Percentiles rank a stretch among this genome's conserved stretches.
Evolutionary conservation across 2,797 vertebrate species (phyloP).

Genomic region (Anolis apletophallus): DNA sequence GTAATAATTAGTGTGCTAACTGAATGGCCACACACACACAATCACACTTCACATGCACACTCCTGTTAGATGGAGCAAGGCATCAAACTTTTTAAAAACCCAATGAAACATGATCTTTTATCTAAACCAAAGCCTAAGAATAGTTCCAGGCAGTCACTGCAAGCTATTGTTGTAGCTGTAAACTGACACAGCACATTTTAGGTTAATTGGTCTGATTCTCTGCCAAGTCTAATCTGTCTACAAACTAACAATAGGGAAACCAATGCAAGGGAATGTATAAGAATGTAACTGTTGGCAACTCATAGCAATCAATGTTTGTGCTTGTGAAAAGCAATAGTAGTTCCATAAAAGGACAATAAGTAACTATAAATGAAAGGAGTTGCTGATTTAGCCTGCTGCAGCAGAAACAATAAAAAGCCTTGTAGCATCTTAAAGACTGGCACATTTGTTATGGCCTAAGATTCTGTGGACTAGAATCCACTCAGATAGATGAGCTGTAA

Average conservation of each 20-base stretch:
- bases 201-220: slow-evolving; percentile 22
- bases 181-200: slow-evolving; percentile 40
- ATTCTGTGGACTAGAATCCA: neutral
- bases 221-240: slow-evolving; percentile 41
- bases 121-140: slow-evolving; percentile 24
- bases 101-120: slow-evolving; percentile 17
- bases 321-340: neutral
- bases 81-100: neutral
- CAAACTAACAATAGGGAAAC: slow-evolving; percentile 40
- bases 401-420: neutral
- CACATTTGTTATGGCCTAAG: neutral
- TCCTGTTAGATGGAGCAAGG: too few relatives aligned
- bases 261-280: slow-evolving; percentile 25
- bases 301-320: slow-evolving; percentile 17
- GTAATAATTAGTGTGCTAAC: neutral
- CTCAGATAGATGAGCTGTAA: neutral
- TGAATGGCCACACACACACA: slow-evolving; percentile 3
- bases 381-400: neutral
- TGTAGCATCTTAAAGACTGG: neutral
- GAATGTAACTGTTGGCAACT: slow-evolving; percentile 46
- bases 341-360: neutral
- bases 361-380: neutral
- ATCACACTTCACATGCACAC: too few relatives aligned
- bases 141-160: neutral
- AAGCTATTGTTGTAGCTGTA: slow-evolving; percentile 22